Percentiles rank a stretch among this genome's conserved stretches.
Evolutionary conservation across 2,797 vertebrate genomes (phyloP).

Genomic region (Neosalanx taihuensis): DNA sequence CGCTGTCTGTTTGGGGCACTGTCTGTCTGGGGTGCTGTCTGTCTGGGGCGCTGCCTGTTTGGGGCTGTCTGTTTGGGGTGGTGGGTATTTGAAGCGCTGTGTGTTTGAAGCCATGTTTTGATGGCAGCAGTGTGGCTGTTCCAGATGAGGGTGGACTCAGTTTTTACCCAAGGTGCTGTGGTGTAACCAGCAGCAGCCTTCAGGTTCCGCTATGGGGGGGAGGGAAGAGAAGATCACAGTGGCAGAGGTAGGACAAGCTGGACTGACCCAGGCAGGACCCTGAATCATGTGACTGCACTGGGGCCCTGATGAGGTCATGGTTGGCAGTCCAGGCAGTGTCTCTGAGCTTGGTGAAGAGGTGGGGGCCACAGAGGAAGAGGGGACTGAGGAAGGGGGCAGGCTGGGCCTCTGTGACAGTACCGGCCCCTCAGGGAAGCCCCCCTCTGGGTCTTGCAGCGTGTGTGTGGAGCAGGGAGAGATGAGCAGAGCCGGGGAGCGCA

Average conservation of each 20-base stretch:
- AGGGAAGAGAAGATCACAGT: background rate
- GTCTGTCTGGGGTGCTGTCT: too few species aligned
- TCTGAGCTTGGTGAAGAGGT: background rate
- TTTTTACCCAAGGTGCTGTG: background rate
- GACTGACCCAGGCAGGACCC: background rate
- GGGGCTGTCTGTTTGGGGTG: too few species aligned
- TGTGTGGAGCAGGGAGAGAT: too few species aligned
- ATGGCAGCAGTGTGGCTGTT: background rate
- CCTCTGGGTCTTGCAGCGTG: too few species aligned
- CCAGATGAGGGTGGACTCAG: background rate
- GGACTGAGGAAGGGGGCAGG: background rate
- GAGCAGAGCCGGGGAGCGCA: conserved; percentile 12
- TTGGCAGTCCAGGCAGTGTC: background rate
- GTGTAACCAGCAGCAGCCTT: background rate
- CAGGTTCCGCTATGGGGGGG: background rate
- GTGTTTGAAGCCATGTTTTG: too few species aligned
- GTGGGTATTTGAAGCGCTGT: too few species aligned
- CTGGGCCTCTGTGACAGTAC: too few species aligned
- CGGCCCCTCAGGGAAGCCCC: too few species aligned
- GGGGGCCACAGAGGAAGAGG: background rate
- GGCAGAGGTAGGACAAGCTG: background rate
- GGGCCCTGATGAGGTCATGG: background rate
- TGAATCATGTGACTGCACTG: too few species aligned
- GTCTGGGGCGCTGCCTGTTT: too few species aligned
- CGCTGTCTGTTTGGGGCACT: too few species aligned